phyloP scores from a whole-genome alignment of 1,140 invertebrate genomes.

The Orius insidiosus region DNA sequence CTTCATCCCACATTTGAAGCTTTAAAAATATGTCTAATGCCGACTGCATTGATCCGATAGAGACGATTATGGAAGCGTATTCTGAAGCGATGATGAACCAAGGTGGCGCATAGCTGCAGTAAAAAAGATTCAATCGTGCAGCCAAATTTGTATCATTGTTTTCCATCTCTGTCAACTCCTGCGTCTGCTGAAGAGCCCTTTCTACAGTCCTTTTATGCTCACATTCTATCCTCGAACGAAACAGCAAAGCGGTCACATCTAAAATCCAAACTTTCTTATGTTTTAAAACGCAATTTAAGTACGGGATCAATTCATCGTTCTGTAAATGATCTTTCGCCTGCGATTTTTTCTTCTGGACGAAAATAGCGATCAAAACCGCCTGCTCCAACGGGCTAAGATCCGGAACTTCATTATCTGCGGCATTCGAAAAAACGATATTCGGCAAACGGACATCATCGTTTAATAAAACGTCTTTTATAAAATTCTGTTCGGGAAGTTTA shows the following conservation, averaged over 20 bases:
- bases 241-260: slow-evolving; percentile 27
- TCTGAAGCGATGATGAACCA: slow-evolving; percentile 57
- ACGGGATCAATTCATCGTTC: slow-evolving; percentile 62
- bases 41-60: slow-evolving; percentile 62
- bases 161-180: slow-evolving; percentile 14
- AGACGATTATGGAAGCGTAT: slow-evolving; percentile 59
- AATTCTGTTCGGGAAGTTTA: slow-evolving; percentile 21
- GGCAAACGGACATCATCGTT: slow-evolving; percentile 74
- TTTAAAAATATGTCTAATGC: slow-evolving; percentile 71
- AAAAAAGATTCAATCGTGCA: slow-evolving; percentile 37
- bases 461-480: slow-evolving; percentile 37
- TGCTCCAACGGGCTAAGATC: slow-evolving; percentile 58
- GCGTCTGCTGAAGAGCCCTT: slow-evolving; percentile 59
- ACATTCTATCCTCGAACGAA: slow-evolving; percentile 59
- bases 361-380: slow-evolving; percentile 49
- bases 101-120: slow-evolving; percentile 36
- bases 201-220: slow-evolving; percentile 63
- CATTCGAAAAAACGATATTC: slow-evolving; percentile 50
- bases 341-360: slow-evolving; percentile 46
- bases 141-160: slow-evolving; percentile 20
- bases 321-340: slow-evolving; percentile 59
- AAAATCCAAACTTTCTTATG: slow-evolving; percentile 30
- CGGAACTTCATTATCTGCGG: slow-evolving; percentile 30
- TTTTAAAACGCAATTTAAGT: slow-evolving; percentile 36
- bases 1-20: slow-evolving; percentile 80